phyloP scores from a whole-genome alignment of 1,140 invertebrate genomes.

The Drosophila truncata region DNA sequence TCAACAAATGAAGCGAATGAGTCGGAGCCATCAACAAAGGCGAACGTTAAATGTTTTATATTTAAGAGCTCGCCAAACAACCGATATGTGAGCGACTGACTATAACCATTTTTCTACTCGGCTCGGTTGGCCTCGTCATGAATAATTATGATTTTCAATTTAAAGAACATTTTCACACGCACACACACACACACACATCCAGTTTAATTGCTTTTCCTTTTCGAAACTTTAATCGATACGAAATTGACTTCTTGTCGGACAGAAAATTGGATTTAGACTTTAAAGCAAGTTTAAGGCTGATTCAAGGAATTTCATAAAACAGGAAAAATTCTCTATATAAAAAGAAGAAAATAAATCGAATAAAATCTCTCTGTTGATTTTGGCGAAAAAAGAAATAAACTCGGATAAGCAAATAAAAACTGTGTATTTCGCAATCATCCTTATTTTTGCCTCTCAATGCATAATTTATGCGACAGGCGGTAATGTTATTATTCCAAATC shows the following conservation, averaged over 20 bases:
- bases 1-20: constrained; percentile 76
- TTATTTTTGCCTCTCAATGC: constrained; percentile 14
- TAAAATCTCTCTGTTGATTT: background rate
- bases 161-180: constrained; percentile 61
- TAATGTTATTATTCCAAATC: constrained; percentile 53
- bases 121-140: constrained; percentile 34
- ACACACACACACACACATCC: constrained; percentile 5
- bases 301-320: constrained; percentile 1
- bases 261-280: constrained; percentile 57
- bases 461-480: constrained; percentile 51
- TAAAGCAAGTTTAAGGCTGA: constrained; percentile 2
- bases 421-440: constrained; percentile 12
- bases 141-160: constrained; percentile 83
- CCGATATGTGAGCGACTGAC: constrained; percentile 41
- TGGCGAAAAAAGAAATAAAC: background rate
- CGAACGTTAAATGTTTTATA: constrained; percentile 79
- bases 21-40: constrained; percentile 71
- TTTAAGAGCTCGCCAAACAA: constrained; percentile 74
- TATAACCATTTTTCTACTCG: constrained; percentile 40
- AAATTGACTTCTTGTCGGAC: constrained; percentile 55
- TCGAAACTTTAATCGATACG: constrained; percentile 31
- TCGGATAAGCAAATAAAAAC: constrained; percentile 23
- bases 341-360: background rate
- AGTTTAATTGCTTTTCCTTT: constrained; percentile 53
- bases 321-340: background rate